Base-by-base conservation (phyloP, 1,140 invertebrate genomes). In the Aphis gossypii region DNA sequence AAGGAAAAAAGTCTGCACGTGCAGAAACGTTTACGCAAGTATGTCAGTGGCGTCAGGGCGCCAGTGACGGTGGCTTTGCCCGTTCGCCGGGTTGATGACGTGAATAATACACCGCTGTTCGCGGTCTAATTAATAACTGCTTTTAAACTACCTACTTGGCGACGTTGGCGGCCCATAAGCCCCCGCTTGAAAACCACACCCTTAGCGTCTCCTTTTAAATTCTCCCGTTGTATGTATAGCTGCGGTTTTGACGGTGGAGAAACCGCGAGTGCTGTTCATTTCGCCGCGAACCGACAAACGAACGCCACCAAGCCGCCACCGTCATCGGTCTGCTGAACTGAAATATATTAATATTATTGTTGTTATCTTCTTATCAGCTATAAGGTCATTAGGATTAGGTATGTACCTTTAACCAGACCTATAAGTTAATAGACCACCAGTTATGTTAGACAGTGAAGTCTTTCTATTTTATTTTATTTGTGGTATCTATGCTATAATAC, bases 71-170 rank as follows among this genome's bases (percentile, higher is more conserved):
- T 56, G 88, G 48, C 88, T 90, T 90, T 90, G n/a, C 48, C 30
- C 8, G 14, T 51, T 35, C 35, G 35, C 30, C 6, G 54, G 41
- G 54, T 90, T 68, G 89, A 92, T 82, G 90, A 44, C 60, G 60
- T 82, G 60, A 92, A 76, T 92, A 92, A 92, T 92, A n/a, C 90
- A 46, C 90, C 30, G 60, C 30, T 82, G 25, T 92, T 92, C 60
- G 68, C 18, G 44, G 90, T 92, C 60, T 92, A 92, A 92, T 92
- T 92, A 92, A 92, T 92, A 92, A 92, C 90, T 48, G 90, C 90
- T 92, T 92, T 92, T 92, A 82, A 92, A 92, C 60, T 44, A 91
- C 60, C 60, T 44, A 91, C 90, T 92, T 76, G 60, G 60, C 38
- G 51, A 60, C 89, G 89, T 56, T 90, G n/a, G 51, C 89, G 76